These are phyloP conservation scores for Muntiacus reevesi DNA, from an alignment of 2,113 vertebrate species.

Conservation along the genomic window DNA sequence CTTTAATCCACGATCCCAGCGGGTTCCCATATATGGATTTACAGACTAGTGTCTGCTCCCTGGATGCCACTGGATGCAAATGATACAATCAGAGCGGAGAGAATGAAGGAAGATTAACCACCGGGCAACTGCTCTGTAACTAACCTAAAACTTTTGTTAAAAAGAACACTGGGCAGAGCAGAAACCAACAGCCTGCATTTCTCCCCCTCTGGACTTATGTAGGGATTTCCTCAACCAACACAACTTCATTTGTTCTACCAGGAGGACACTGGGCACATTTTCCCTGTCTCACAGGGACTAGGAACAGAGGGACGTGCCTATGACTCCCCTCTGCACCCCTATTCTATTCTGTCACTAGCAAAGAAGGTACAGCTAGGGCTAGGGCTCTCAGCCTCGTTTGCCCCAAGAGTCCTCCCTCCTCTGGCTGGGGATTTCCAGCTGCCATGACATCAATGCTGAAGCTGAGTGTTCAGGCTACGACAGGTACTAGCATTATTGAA, in stretches of 20 bases:
- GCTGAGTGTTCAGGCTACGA: neutral
- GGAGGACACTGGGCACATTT: neutral
- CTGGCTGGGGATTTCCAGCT: neutral
- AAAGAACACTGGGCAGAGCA: neutral
- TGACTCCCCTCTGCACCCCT: neutral
- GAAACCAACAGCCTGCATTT: neutral
- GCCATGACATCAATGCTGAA: neutral
- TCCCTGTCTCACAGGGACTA: neutral
- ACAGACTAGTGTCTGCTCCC: neutral
- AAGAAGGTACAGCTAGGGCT: neutral
- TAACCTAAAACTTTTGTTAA: neutral
- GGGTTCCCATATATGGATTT: slow-evolving; percentile 42
- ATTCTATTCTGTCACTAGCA: neutral
- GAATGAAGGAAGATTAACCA: slow-evolving; percentile 6
- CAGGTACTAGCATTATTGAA: neutral
- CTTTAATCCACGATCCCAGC: neutral
- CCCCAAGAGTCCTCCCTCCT: neutral
- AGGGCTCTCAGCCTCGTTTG: neutral
- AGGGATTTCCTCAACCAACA: neutral
- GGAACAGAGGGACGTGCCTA: neutral
- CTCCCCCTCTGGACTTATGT: neutral
- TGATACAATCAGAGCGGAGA: neutral
- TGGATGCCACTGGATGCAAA: neutral
- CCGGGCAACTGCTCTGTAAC: neutral
- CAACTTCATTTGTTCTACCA: neutral